Base-by-base conservation (phyloP, 2,888 invertebrate genomes). In the Drosophila phalerata region DNA sequence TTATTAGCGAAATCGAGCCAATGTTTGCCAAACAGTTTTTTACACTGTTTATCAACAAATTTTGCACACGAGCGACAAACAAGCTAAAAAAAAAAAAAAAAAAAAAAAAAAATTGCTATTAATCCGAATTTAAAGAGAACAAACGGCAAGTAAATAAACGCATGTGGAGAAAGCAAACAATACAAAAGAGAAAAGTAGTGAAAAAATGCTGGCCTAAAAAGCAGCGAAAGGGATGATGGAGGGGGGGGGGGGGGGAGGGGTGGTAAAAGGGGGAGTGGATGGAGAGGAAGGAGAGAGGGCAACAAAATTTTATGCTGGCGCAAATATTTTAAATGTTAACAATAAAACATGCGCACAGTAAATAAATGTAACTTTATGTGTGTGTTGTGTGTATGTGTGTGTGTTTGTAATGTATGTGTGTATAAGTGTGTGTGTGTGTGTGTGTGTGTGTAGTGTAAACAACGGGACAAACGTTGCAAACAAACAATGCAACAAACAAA, bases 321-420 rank as follows among this genome's bases (percentile, higher is more conserved):
- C 88, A 86, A 85, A 88, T 85, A 85, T 85, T 85, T 85, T 84
- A 86, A 88, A 86, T 88, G 88, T 86, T 85, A 86, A 85, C 88
- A 88, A 86, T 88, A 88, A 88, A 85, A 88, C 86, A 85, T 79
- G 75, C 70, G 73, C 76, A 82, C 77, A 84, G 84, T 84, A 84
- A 84, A 84, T 87, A 84, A 85, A 79, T 73, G 76, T 69, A 69
- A 15, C 43, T 43, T 15, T 17, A 25, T 38, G 40, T 47, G 22
- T 32, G 28, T 47, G 8, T 47, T 43, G 19, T 38, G 40, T 48
- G 38, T n/a, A 40, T 32, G 19, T 28, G 13, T 37, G 40, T 11
- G 37, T 43, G 22, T 22, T 2, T 22, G 22, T 22, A 4, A 22
- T 22, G 4, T 22, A 22, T 30, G 45, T 43, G 34, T 30, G 19